These are phyloP conservation scores for Synaphobranchus kaupii DNA, from an alignment of 2,797 vertebrate species.

Conservation along the genomic window DNA sequence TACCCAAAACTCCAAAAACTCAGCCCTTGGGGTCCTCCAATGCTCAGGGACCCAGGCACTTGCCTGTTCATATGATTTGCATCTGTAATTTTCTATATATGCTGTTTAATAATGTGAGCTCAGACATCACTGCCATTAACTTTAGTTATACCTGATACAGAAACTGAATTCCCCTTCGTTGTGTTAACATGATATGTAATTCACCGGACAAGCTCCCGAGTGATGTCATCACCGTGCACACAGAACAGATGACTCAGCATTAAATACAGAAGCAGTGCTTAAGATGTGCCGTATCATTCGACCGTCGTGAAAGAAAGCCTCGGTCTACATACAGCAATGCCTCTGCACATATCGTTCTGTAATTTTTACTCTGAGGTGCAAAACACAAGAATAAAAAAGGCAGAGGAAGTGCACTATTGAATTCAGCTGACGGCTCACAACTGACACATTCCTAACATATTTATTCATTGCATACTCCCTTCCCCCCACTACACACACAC, in stretches of 20 bases:
- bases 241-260: not conserved
- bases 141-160: not conserved
- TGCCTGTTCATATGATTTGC: not conserved
- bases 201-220: not conserved
- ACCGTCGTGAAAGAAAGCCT: not conserved
- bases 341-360: not conserved
- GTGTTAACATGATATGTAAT: not conserved
- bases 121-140: no score
- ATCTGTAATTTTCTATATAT: not conserved
- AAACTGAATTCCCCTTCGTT: not conserved
- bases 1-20: no score
- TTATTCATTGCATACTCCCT: not conserved
- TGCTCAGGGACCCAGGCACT: no score
- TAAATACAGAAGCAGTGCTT: not conserved
- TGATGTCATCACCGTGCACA: not conserved
- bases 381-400: not conserved
- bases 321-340: not conserved
- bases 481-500: not conserved
- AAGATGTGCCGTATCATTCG: not conserved
- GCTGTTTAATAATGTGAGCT: not conserved
- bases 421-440: conserved; percentile 2
- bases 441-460: not conserved
- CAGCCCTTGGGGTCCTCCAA: no score
- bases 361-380: not conserved
- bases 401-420: not conserved